Percentiles rank a stretch among this genome's conserved stretches.
phyloP scores from a whole-genome alignment of 2,888 invertebrate species.

The Caenorhabditis uteleia region DNA sequence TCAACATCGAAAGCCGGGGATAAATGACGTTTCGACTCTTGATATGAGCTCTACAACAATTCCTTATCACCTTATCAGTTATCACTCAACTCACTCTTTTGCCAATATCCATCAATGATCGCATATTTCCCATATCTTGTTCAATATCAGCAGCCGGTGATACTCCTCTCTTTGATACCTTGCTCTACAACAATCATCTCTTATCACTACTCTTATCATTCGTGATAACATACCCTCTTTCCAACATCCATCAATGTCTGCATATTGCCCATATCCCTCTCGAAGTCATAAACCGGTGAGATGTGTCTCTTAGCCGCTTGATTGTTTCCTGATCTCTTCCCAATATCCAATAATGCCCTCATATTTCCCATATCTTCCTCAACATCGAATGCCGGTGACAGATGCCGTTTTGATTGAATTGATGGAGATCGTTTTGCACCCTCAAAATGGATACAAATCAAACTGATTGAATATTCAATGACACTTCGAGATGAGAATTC shows the following conservation, averaged over 20 bases:
- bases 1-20: conserved; percentile 49
- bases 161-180: conserved; percentile 45
- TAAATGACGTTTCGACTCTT: conserved; percentile 47
- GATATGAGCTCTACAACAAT: too few species aligned
- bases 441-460: too few species aligned
- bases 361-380: conserved; percentile 47
- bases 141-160: conserved; percentile 50
- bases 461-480: too few species aligned
- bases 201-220: too few species aligned
- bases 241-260: conserved; percentile 43
- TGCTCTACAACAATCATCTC: too few species aligned
- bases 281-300: conserved; percentile 48
- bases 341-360: conserved; percentile 42
- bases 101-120: conserved; percentile 43
- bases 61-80: too few species aligned
- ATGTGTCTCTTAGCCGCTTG: conserved; percentile 48
- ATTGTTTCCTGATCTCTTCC: too few species aligned
- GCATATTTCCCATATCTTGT: conserved; percentile 44
- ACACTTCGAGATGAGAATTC: too few species aligned
- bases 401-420: conserved; percentile 47
- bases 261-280: conserved; percentile 46
- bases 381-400: conserved; percentile 49
- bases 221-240: too few species aligned
- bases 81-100: too few species aligned
- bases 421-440: too few species aligned